Conservation (phyloP, 1,140 invertebrate species). For the Pogonognathellus flavescens region DNA sequence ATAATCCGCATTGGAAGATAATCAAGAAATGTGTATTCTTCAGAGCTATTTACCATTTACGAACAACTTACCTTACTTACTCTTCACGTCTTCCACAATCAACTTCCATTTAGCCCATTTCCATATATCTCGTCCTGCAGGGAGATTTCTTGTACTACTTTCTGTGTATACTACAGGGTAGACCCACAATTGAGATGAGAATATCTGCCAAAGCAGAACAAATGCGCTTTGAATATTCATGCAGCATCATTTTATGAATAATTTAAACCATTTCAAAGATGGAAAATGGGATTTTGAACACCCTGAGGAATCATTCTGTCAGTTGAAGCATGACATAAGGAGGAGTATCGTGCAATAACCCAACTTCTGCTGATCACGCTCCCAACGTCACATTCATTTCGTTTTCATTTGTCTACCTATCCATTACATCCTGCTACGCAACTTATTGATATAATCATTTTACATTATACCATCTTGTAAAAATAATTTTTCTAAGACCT, state of each 20-base stretch:
- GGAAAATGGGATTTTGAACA: slow-evolving; percentile 30
- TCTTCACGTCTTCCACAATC: slow-evolving; percentile 29
- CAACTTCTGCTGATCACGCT: slow-evolving; percentile 37
- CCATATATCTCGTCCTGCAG: slow-evolving; percentile 34
- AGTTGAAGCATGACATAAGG: slow-evolving; percentile 31
- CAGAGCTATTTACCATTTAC: not conserved
- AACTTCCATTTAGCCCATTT: slow-evolving; percentile 34
- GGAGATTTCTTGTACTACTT: slow-evolving; percentile 8
- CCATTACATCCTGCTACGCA: not conserved
- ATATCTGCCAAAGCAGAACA: slow-evolving; percentile 20
- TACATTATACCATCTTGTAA: too few species aligned
- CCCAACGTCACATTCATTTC: slow-evolving; percentile 29
- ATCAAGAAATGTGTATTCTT: slow-evolving; percentile 19
- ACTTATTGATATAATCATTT: too few species aligned
- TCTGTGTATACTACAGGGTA: not conserved
- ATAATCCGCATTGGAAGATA: not conserved
- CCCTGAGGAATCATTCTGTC: slow-evolving; percentile 43
- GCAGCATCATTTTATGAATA: slow-evolving; percentile 31
- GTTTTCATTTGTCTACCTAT: not conserved
- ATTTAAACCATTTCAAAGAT: slow-evolving; percentile 11
- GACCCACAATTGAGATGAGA: not conserved
- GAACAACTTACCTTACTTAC: slow-evolving; percentile 24
- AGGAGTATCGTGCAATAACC: slow-evolving; percentile 14
- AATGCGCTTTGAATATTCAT: slow-evolving; percentile 36
- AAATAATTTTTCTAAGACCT: too few species aligned